Conservation (phyloP, 2,113 vertebrate species). For the Isichthys henryi region DNA sequence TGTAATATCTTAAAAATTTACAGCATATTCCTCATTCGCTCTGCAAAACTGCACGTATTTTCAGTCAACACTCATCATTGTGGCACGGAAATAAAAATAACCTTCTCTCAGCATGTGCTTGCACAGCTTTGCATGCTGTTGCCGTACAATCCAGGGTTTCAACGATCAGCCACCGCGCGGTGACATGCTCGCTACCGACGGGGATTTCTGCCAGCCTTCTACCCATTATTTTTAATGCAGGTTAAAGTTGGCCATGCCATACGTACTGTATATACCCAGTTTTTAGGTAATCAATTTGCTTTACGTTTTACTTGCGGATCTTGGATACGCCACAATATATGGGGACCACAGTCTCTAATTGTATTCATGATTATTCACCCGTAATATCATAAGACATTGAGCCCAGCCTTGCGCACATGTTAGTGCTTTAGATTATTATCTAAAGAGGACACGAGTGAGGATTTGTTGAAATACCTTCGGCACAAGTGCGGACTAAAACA, state of each 20-base stretch:
- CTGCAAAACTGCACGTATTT: not conserved
- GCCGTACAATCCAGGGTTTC: not conserved
- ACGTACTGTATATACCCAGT: not conserved
- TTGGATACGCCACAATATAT: not conserved
- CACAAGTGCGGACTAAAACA: slow-evolving; percentile 32
- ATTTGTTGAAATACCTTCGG: slow-evolving; percentile 36
- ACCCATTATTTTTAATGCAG: not conserved
- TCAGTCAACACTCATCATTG: slow-evolving; percentile 1
- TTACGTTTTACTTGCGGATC: not conserved
- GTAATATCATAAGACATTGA: not conserved
- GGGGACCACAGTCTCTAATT: not conserved
- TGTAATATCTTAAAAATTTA: not conserved
- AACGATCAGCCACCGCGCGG: not conserved
- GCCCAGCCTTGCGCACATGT: slow-evolving; percentile 25
- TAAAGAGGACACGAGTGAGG: slow-evolving; percentile 17
- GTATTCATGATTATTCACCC: not conserved
- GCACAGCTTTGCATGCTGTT: not conserved
- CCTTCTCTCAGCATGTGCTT: not conserved
- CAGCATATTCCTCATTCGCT: not conserved
- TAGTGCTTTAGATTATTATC: slow-evolving; percentile 35
- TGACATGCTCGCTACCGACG: not conserved
- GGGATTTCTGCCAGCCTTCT: not conserved
- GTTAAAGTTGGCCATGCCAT: not conserved
- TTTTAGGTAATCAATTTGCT: not conserved
- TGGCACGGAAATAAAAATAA: not conserved